Base-by-base conservation (phyloP, 2,888 invertebrate species). In the Clanis bilineata region DNA sequence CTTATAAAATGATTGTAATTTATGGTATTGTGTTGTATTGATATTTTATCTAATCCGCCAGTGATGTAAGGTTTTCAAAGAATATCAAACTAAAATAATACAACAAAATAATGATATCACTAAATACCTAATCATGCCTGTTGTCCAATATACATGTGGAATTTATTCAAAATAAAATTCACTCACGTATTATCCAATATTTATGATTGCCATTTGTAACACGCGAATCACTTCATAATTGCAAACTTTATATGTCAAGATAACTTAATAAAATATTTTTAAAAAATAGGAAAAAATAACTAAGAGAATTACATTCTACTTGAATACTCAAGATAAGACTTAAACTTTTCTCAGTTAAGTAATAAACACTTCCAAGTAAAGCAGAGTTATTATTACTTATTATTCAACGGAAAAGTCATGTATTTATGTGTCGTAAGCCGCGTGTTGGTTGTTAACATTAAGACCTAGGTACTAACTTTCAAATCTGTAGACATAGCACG, bases 401-500 rank as follows among this genome's bases (percentile, higher is more conserved):
- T 51, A 51, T 51, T 32, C 10, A 51, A 28, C 28, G 51, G 51
- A 51, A 25, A 43, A 57, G 23, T 43, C 43, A 18, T 43, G 28
- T 28, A 41, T 57, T 43, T 57, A 57, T 57, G 32, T 57, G 56
- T 23, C 55, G 22, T 47, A 45, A 47, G 57, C n/a, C 61, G 47
- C 36, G 56, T 41, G 60, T 63, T 69, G 61, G 67, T 71, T 61
- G 61, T 67, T 64, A 57, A 60, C 60, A 62, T 73, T 71, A 70
- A 65, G 62, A 66, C 56, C 54, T 56, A 61, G 38, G 61, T 73
- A 78, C 79, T 79, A 70, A 80, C 79, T 79, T 79, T 74, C 55
- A 66, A 69, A 72, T 66, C 54, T 60, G 67, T 65, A 71, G 67
- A 64, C 74, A 72, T 70, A 62, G 62, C 69, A 67, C 67, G 69